Conservation (phyloP, 2,113 vertebrate genomes). For the Piprites chloris region DNA sequence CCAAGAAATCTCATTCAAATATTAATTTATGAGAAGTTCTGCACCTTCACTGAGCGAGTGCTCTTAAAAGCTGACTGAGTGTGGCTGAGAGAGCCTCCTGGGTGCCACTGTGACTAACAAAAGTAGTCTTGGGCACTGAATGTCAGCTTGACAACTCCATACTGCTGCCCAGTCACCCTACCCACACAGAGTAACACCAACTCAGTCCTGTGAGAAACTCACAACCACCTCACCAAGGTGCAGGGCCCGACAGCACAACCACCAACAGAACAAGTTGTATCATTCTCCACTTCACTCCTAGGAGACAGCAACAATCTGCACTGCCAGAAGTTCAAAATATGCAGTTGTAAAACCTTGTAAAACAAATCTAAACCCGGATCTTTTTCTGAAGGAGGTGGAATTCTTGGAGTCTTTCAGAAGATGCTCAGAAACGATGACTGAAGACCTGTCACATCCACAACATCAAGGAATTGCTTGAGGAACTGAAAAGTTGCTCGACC, state of each 20-base stretch:
- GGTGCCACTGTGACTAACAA: neutral
- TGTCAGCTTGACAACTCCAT: neutral
- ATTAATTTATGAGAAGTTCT: neutral
- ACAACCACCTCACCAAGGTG: neutral
- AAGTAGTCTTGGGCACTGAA: neutral
- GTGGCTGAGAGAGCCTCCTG: neutral
- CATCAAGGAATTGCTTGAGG: constrained; percentile 26
- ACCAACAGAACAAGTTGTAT: neutral
- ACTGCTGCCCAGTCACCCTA: neutral
- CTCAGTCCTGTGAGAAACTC: neutral
- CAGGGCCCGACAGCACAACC: rapidly evolving
- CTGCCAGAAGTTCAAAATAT: neutral
- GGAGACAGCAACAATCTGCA: neutral
- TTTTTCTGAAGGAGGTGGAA: constrained; percentile 1
- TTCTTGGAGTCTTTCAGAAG: neutral
- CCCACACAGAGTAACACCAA: neutral
- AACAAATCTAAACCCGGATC: neutral
- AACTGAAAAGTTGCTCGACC: neutral
- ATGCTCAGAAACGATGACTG: neutral
- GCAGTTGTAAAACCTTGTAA: neutral
- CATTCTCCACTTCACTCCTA: neutral
- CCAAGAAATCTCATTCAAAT: neutral
- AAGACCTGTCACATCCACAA: neutral
- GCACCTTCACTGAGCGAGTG: neutral
- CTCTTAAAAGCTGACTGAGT: neutral